These are phyloP conservation scores for Ethmia dodecea DNA, from an alignment of 2,888 invertebrate species.

Conservation along the genomic window DNA sequence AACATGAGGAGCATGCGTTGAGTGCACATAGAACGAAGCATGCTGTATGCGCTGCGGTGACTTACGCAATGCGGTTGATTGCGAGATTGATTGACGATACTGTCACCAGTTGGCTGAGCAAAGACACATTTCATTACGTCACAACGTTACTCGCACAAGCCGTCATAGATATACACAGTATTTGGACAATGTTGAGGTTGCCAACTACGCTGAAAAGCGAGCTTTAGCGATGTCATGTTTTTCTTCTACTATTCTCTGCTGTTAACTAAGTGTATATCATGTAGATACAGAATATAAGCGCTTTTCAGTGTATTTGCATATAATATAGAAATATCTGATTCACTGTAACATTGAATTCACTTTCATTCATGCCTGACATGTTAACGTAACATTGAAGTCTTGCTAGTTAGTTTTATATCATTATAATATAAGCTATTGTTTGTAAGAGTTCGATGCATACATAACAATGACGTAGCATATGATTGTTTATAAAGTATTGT, in stretches of 20 bases:
- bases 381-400: slow-evolving; percentile 23
- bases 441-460: slow-evolving; percentile 28
- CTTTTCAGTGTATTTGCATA: too few relatives aligned
- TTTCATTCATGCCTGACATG: slow-evolving; percentile 34
- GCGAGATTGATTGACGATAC: slow-evolving; percentile 95
- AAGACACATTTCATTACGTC: slow-evolving; percentile 71
- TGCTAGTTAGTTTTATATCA: slow-evolving; percentile 15
- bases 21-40: slow-evolving; percentile 59
- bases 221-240: too few relatives aligned
- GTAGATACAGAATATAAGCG: too few relatives aligned
- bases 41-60: slow-evolving; percentile 65
- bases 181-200: neutral
- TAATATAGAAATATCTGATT: too few relatives aligned
- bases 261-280: too few relatives aligned
- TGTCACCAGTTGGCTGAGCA: slow-evolving; percentile 94
- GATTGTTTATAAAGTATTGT: slow-evolving; percentile 2
- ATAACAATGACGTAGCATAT: slow-evolving; percentile 24
- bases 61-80: slow-evolving; percentile 96
- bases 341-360: slow-evolving; percentile 10
- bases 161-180: slow-evolving; percentile 19
- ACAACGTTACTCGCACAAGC: slow-evolving; percentile 66
- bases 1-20: slow-evolving; percentile 57
- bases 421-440: slow-evolving; percentile 27
- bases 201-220: neutral
- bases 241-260: too few relatives aligned